Conservation (phyloP, 1,140 invertebrate genomes). For the Eriosoma lanigerum region DNA sequence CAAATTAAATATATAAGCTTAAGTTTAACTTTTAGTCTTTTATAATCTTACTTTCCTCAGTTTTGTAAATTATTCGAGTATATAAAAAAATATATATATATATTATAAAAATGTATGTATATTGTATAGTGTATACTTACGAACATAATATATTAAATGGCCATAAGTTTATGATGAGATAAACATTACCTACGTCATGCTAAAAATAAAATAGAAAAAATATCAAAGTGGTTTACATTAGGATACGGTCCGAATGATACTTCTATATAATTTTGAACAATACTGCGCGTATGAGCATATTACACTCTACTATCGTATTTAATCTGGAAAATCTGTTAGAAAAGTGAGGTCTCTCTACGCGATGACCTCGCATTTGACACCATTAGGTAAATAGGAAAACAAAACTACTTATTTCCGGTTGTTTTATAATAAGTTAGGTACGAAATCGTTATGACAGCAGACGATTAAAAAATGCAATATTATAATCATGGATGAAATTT, state of each 20-base stretch:
- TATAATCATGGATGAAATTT: no score
- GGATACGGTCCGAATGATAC: constrained; percentile 5
- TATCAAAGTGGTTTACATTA: background rate
- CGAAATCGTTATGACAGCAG: background rate
- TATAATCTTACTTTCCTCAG: no score
- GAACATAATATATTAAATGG: background rate
- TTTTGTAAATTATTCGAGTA: no score
- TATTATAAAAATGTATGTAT: no score
- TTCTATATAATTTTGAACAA: background rate
- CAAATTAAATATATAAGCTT: no score
- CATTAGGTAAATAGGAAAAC: constrained; percentile 22
- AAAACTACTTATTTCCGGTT: constrained; percentile 18
- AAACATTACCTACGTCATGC: background rate
- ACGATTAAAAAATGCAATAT: constrained; percentile 18
- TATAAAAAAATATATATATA: no score
- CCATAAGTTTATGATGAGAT: background rate
- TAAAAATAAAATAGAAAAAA: background rate
- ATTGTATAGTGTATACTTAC: background rate
- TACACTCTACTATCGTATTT: background rate
- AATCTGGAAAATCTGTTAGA: constrained; percentile 23
- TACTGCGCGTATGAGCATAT: background rate
- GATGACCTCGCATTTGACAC: constrained; percentile 13
- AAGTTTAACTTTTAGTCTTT: no score
- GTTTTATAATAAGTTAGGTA: background rate
- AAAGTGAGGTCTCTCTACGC: constrained; percentile 8